Evolutionary conservation across 2,888 invertebrate species (phyloP).

Genomic region (Eupithecia inturbata): DNA sequence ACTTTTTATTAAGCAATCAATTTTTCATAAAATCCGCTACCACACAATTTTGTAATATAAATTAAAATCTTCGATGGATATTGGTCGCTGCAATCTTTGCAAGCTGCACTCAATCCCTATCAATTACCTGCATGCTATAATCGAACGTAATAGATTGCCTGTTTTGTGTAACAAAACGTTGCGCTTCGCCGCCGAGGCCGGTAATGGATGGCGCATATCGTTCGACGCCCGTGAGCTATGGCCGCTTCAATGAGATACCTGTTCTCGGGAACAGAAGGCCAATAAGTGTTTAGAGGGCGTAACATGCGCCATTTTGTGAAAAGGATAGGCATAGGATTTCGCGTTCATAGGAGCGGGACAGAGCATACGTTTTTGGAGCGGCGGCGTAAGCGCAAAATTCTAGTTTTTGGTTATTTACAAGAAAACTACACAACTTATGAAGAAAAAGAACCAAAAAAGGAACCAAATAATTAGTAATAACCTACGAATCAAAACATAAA

Average conservation of each 20-base stretch:
- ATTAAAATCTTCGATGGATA: neutral
- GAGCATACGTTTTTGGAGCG: no score
- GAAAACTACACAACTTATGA: no score
- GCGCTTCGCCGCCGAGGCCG: constrained; percentile 26
- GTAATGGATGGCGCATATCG: constrained; percentile 40
- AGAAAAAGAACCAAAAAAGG: no score
- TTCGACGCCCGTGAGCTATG: constrained; percentile 36
- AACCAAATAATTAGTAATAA: no score
- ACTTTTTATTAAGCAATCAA: neutral
- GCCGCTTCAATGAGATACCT: constrained; percentile 21
- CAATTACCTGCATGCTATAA: constrained; percentile 36
- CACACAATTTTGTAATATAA: no score
- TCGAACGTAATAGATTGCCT: constrained; percentile 36
- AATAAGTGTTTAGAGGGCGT: constrained; percentile 7
- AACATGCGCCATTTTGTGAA: no score
- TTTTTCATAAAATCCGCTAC: neutral
- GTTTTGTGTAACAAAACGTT: constrained; percentile 38
- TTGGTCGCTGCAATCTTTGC: constrained; percentile 6
- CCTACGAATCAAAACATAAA: no score
- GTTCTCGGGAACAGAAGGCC: constrained; percentile 4
- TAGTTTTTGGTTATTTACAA: no score
- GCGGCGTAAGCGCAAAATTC: no score
- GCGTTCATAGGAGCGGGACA: no score
- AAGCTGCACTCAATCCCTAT: constrained; percentile 25
- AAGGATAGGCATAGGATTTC: no score